Evolutionary conservation across 2,888 invertebrate genomes (phyloP).

Genomic region (Bombyx huttoni): DNA sequence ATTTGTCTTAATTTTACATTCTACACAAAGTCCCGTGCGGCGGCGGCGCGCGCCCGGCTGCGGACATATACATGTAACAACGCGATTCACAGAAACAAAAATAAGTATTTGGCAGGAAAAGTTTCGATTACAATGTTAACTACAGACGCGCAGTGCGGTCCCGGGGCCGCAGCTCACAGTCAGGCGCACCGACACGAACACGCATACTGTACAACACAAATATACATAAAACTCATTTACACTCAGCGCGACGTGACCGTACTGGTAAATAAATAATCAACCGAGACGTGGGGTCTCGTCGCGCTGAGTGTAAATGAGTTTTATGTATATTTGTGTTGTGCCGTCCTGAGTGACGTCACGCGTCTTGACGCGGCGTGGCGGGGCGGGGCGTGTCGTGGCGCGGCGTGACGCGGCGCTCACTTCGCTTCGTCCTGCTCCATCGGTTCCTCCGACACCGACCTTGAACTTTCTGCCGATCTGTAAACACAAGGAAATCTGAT

Average conservation of each 20-base stretch:
- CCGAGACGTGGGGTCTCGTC: neutral
- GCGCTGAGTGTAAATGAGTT: neutral
- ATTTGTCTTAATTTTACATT: slow-evolving; percentile 42
- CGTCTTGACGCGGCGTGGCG: slow-evolving; percentile 2
- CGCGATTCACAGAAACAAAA: slow-evolving; percentile 8
- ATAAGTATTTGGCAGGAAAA: slow-evolving; percentile 30
- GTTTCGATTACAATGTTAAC: slow-evolving; percentile 21
- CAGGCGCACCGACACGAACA: neutral
- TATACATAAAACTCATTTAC: slow-evolving; percentile 5
- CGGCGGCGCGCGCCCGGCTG: slow-evolving; percentile 10
- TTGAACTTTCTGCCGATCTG: slow-evolving; percentile 76
- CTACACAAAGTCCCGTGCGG: slow-evolving; percentile 28
- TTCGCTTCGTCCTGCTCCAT: slow-evolving; percentile 89
- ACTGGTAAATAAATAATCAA: too few relatives aligned
- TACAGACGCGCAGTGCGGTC: slow-evolving; percentile 4
- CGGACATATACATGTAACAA: slow-evolving; percentile 16
- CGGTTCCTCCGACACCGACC: slow-evolving; percentile 82
- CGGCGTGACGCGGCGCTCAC: slow-evolving; percentile 49
- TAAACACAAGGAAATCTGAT: slow-evolving; percentile 4
- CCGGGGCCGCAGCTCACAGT: neutral
- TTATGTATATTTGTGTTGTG: slow-evolving; percentile 9
- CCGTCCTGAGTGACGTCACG: slow-evolving; percentile 5
- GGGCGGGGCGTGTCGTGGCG: slow-evolving; percentile 4
- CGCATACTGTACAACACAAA: slow-evolving; percentile 3
- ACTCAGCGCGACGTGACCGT: neutral